A percentile compares a stretch with the other conserved stretches of the same genome.
These are phyloP conservation scores for Heterotis niloticus DNA, from an alignment of 2,113 vertebrate genomes.

Conservation along the genomic window DNA sequence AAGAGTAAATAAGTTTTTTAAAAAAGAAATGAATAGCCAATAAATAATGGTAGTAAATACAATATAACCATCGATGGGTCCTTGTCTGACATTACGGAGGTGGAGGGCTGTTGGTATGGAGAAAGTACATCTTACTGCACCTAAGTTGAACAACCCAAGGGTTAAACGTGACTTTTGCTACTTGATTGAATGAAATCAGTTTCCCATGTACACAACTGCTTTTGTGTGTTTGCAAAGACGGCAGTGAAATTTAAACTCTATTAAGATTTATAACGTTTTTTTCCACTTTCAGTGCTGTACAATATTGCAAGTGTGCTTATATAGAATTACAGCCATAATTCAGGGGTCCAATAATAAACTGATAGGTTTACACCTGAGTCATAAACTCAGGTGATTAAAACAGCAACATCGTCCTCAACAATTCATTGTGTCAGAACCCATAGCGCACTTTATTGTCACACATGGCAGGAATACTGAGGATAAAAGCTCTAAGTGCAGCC, in stretches of 20 bases:
- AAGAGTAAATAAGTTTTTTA: too few relatives aligned
- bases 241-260: slow-evolving; percentile 1
- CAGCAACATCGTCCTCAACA: not conserved
- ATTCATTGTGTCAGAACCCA: slow-evolving; percentile 44
- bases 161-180: not conserved
- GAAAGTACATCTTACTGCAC: too few relatives aligned
- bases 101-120: not conserved
- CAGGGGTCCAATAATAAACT: slow-evolving; percentile 8
- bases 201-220: not conserved
- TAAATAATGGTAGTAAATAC: too few relatives aligned
- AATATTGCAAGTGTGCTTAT: not conserved
- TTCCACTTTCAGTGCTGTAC: not conserved
- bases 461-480: not conserved
- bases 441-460: slow-evolving; percentile 1
- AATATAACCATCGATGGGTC: too few relatives aligned
- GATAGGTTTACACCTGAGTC: slow-evolving; percentile 22
- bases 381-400: not conserved
- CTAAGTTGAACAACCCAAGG: too few relatives aligned
- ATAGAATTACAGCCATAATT: slow-evolving; percentile 17
- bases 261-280: slow-evolving; percentile 8
- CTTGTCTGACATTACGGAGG: too few relatives aligned
- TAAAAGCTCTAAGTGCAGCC: not conserved
- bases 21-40: too few relatives aligned
- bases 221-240: not conserved
- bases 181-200: not conserved